phyloP scores from a whole-genome alignment of 2,888 invertebrate genomes.

The Hyposoter dolosus region DNA sequence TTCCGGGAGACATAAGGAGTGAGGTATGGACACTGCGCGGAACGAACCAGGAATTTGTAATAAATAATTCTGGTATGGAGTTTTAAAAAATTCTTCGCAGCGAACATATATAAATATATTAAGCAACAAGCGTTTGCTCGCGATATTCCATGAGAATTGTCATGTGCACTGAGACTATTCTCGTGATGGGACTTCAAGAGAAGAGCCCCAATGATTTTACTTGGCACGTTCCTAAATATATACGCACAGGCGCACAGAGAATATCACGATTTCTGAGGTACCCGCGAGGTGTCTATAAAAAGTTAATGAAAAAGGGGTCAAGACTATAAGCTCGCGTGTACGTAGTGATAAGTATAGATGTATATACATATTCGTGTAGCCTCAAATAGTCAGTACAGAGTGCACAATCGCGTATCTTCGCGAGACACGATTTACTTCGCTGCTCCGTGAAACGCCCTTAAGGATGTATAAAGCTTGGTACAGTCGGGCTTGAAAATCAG shows the following conservation, averaged over 20 bases:
- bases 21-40: slow-evolving; percentile 25
- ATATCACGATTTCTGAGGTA: slow-evolving; percentile 44
- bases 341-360: neutral
- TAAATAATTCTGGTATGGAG: slow-evolving; percentile 57
- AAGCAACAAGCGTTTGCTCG: slow-evolving; percentile 30
- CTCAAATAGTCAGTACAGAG: slow-evolving; percentile 10
- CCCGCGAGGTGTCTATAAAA: slow-evolving; percentile 51
- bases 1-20: slow-evolving; percentile 29
- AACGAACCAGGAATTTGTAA: slow-evolving; percentile 52
- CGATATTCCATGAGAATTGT: slow-evolving; percentile 37
- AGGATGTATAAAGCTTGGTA: neutral
- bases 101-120: slow-evolving; percentile 5
- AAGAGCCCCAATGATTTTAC: slow-evolving; percentile 2
- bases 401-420: slow-evolving; percentile 27
- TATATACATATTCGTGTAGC: neutral
- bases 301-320: slow-evolving; percentile 67
- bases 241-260: slow-evolving; percentile 44
- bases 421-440: slow-evolving; percentile 54
- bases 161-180: neutral
- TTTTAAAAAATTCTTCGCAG: slow-evolving; percentile 55
- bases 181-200: slow-evolving; percentile 1
- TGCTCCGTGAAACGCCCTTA: slow-evolving; percentile 58
- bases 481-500: neutral
- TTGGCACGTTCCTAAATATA: slow-evolving; percentile 41
- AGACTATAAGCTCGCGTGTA: slow-evolving; percentile 51